phyloP scores from a whole-genome alignment of 1,140 invertebrate species.

The Leptoteleia sp. region DNA sequence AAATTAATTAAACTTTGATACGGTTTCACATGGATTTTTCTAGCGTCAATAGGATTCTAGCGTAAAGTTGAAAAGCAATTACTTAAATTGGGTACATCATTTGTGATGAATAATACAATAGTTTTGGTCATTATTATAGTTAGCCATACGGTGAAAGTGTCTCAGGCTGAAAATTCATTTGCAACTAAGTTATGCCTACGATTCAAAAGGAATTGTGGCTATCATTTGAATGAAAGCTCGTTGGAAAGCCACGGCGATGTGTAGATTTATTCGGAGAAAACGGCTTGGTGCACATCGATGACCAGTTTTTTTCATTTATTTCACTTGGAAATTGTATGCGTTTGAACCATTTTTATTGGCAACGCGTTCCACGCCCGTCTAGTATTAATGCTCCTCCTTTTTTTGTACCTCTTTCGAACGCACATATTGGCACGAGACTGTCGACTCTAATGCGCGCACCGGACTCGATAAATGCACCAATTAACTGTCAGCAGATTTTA shows the following conservation, averaged over 20 bases:
- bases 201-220: constrained; percentile 62
- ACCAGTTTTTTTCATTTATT: constrained; percentile 66
- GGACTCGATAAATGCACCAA: constrained; percentile 64
- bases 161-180: constrained; percentile 53
- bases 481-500: constrained; percentile 63
- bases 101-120: constrained; percentile 58
- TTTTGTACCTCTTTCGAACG: constrained; percentile 37
- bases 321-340: constrained; percentile 66
- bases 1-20: no score
- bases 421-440: constrained; percentile 56
- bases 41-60: not conserved
- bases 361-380: constrained; percentile 49
- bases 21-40: constrained; percentile 3
- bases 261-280: constrained; percentile 70
- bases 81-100: constrained; percentile 45
- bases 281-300: constrained; percentile 49
- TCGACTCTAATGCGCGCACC: constrained; percentile 49
- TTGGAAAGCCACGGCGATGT: constrained; percentile 63
- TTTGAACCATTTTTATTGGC: constrained; percentile 63
- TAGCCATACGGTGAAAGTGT: constrained; percentile 61
- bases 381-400: constrained; percentile 56
- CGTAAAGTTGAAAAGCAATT: constrained; percentile 21
- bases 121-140: constrained; percentile 46
- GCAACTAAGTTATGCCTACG: constrained; percentile 54
- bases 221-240: constrained; percentile 67